Evolutionary conservation across 1,140 invertebrate genomes (phyloP), one percentile per base, ranked within the genome.

Genomic region (Dryas iulia): DNA sequence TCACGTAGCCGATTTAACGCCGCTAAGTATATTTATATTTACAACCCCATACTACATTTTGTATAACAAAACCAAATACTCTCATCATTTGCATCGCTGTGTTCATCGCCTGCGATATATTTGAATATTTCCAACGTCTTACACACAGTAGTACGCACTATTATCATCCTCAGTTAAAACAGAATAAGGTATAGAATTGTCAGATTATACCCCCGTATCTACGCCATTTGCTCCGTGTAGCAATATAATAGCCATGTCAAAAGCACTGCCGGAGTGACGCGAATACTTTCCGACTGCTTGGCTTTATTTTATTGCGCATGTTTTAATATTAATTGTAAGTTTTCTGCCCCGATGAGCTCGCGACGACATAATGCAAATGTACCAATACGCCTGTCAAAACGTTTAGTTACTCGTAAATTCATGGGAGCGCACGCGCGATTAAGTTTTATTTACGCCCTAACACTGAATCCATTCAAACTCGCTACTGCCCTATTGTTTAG

Each of bases 301-400:
- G 60, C 79, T 91, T 86, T 82, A 87, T 89, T 89, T 89, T 87
- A 91, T 87, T 87, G 86, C 73, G 87, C 89, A 91, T 91, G 89
- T 91, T 89, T 91, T 89, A 89, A 91, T 89, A 91, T 89, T 89
- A 89, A 91, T 91, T 87, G 87, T 89, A 87, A 89, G 89, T 89
- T 89, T 89, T 91, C 87, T 74, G 77, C 64, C 62, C 77, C 73
- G 84, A 66, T 83, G 83, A 72, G 56, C 72, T 53, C 66, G 68
- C 68, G 79, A 81, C 78, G 74, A 82, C 71, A 77, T 79, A 73
- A 87, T 87, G 85, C 80, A 87, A 87, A 90, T 89, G 78, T 80
- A 73, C 62, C 74, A 60, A 67, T 39, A 72, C 71, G 77, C 79
- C 64, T 86, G 87, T 87, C 85, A 87, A 80, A 84, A 83, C 83